A percentile compares a stretch with the other conserved stretches of the same genome.
phyloP scores from a whole-genome alignment of 1,140 invertebrate genomes.

The Ridgeia piscesae region DNA sequence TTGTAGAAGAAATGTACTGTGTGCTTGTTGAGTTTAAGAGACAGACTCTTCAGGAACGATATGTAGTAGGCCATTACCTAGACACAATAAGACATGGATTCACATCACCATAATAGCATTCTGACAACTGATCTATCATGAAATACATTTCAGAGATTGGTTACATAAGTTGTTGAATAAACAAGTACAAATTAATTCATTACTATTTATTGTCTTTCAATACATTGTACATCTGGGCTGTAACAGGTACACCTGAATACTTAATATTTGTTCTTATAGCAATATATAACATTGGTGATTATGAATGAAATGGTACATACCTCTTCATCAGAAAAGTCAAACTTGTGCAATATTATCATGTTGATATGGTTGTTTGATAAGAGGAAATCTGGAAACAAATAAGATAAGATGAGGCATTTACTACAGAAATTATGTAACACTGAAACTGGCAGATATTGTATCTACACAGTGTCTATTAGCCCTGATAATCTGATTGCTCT shows the following conservation, averaged over 20 bases:
- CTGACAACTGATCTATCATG: not conserved
- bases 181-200: too few relatives aligned
- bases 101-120: not conserved
- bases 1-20: constrained; percentile 99
- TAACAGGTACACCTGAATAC: too few relatives aligned
- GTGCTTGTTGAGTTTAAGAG: constrained; percentile 96
- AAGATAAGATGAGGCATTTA: not conserved
- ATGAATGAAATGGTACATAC: constrained; percentile 42
- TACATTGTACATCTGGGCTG: too few relatives aligned
- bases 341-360: constrained; percentile 98
- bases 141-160: too few relatives aligned
- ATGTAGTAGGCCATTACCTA: constrained; percentile 99
- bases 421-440: not conserved
- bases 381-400: constrained; percentile 87
- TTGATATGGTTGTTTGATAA: constrained; percentile 99
- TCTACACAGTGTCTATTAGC: too few relatives aligned
- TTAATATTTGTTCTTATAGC: not conserved
- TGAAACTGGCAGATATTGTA: not conserved
- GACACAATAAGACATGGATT: not conserved
- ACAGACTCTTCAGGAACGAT: constrained; percentile 96
- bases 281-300: constrained; percentile 13
- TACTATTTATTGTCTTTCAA: too few relatives aligned
- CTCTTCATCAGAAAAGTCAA: constrained; percentile 99
- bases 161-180: too few relatives aligned
- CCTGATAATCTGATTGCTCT: too few relatives aligned